A percentile compares a stretch with the other conserved stretches of the same genome.
Evolutionary conservation across 2,888 invertebrate genomes (phyloP).

Genomic region (Eledona agricola): DNA sequence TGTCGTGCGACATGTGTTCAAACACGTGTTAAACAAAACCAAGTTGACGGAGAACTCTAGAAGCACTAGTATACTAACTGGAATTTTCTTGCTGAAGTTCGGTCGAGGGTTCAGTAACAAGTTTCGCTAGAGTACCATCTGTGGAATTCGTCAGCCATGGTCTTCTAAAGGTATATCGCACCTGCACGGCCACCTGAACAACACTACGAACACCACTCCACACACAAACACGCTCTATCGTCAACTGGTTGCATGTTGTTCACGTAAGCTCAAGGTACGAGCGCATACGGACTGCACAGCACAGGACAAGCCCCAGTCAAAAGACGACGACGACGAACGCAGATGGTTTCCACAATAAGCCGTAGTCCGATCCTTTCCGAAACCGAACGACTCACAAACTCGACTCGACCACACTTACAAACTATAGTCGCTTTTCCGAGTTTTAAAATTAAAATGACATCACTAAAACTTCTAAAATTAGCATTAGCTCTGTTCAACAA

Average conservation of each 20-base stretch:
- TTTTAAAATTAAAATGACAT: slow-evolving; percentile 37
- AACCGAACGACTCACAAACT: slow-evolving; percentile 32
- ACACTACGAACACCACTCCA: slow-evolving; percentile 35
- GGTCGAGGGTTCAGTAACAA: slow-evolving; percentile 33
- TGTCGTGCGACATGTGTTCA: background rate
- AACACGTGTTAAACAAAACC: slow-evolving; percentile 8
- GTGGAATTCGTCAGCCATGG: slow-evolving; percentile 39
- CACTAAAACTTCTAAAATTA: slow-evolving; percentile 38
- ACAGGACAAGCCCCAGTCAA: no score
- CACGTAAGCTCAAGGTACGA: slow-evolving; percentile 15
- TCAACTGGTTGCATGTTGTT: slow-evolving; percentile 39
- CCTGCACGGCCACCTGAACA: slow-evolving; percentile 47
- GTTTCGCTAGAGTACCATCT: slow-evolving; percentile 38
- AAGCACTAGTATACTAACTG: no score
- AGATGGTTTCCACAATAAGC: slow-evolving; percentile 37
- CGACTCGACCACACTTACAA: slow-evolving; percentile 33
- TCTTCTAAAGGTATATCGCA: slow-evolving; percentile 36
- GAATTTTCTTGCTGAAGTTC: slow-evolving; percentile 28
- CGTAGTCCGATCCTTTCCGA: slow-evolving; percentile 30
- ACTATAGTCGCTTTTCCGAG: slow-evolving; percentile 16
- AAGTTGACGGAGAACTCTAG: no score
- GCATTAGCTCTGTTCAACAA: slow-evolving; percentile 17
- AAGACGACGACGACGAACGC: no score
- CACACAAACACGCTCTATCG: slow-evolving; percentile 35
- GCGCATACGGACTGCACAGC: slow-evolving; percentile 20